Conservation (phyloP, 2,113 vertebrate genomes). For the Hippocampus barbouri region DNA sequence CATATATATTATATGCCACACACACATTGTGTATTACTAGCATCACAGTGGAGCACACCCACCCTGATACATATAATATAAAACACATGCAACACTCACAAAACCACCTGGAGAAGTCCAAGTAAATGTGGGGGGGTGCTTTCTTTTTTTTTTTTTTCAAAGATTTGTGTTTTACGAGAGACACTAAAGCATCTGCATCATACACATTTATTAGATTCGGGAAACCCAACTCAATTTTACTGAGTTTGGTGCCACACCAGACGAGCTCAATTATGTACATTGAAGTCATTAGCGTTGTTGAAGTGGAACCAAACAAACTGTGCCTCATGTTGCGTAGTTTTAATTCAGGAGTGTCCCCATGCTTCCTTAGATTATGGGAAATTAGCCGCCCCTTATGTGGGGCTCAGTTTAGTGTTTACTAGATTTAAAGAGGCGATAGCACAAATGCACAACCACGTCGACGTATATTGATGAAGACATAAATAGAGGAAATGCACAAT, state of each 20-base stretch:
- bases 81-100: conserved; percentile 35
- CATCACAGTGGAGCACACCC: conserved; percentile 17
- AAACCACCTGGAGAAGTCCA: conserved; percentile 38
- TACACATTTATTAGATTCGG: conserved; percentile 10
- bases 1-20: conserved; percentile 11
- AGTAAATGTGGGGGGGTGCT: conserved; percentile 22
- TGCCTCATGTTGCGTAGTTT: conserved; percentile 18
- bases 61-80: conserved; percentile 19
- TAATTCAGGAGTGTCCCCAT: conserved; percentile 17
- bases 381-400: conserved; percentile 46
- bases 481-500: conserved; percentile 53
- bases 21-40: conserved; percentile 51
- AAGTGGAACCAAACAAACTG: conserved; percentile 38
- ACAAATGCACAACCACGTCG: conserved; percentile 6
- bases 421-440: conserved; percentile 56
- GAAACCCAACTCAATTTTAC: conserved; percentile 25
- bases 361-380: conserved; percentile 44
- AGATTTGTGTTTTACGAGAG: conserved; percentile 35
- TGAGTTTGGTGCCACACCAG: conserved; percentile 41
- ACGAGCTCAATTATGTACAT: conserved; percentile 32
- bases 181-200: conserved; percentile 36
- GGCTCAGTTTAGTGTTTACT: conserved; percentile 53
- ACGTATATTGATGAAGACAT: conserved; percentile 28
- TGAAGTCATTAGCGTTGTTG: conserved; percentile 22
- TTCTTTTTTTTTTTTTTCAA: neutral